phyloP scores from a whole-genome alignment of 1,140 invertebrate genomes.

The Augochlora pura region DNA sequence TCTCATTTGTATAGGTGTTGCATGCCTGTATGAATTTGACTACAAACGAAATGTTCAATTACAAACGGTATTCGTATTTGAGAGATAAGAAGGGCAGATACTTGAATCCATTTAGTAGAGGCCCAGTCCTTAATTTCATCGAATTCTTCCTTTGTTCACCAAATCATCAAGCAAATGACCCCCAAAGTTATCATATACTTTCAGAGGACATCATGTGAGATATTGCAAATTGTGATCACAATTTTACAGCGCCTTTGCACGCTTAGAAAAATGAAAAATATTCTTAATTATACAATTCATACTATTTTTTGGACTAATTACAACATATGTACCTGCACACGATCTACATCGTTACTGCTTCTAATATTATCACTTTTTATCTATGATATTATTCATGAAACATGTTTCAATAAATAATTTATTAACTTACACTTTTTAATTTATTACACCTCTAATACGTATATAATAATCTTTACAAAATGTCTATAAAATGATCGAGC shows the following conservation, averaged over 20 bases:
- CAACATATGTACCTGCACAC: constrained; percentile 45
- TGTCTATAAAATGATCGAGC: background rate
- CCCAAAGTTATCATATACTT: constrained; percentile 84
- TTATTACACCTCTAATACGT: background rate
- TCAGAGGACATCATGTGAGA: constrained; percentile 82
- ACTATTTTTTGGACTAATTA: constrained; percentile 40
- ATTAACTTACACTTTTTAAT: constrained; percentile 20
- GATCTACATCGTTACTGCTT: constrained; percentile 38
- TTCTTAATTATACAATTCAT: constrained; percentile 21
- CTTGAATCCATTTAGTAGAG: constrained; percentile 93
- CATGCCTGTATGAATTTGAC: constrained; percentile 95
- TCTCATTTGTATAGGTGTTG: constrained; percentile 83
- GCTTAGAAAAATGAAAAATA: constrained; percentile 26
- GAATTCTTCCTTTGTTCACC: constrained; percentile 93
- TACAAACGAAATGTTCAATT: constrained; percentile 97
- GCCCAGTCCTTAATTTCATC: constrained; percentile 91
- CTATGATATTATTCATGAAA: background rate
- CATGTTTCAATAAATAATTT: constrained; percentile 52
- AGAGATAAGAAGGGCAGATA: constrained; percentile 92
- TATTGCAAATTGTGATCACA: constrained; percentile 19
- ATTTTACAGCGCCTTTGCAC: constrained; percentile 33
- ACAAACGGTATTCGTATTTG: constrained; percentile 93
- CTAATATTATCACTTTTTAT: constrained; percentile 41
- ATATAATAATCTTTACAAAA: constrained; percentile 11
- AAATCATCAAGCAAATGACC: constrained; percentile 85